Percentiles rank a stretch among this genome's conserved stretches.
These are phyloP conservation scores for Leptodactylus fallax DNA, from an alignment of 2,797 vertebrate genomes.

Conservation along the genomic window DNA sequence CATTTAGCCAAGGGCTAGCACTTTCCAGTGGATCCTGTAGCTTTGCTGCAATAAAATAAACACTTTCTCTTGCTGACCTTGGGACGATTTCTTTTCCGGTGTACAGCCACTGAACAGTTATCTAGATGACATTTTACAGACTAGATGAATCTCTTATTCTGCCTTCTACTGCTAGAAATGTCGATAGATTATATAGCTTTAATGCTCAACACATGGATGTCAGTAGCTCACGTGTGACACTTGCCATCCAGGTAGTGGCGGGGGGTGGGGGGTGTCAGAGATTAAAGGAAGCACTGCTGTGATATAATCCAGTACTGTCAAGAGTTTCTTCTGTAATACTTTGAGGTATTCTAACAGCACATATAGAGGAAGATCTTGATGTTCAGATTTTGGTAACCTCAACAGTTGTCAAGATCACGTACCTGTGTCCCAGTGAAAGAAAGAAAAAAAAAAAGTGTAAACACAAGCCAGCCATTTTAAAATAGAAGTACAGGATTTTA, in stretches of 20 bases:
- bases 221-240: neutral
- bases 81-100: neutral
- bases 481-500: neutral
- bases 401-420: neutral
- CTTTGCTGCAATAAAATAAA: neutral
- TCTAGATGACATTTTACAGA: conserved; percentile 2
- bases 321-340: neutral
- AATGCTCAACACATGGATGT: neutral
- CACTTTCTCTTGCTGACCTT: neutral
- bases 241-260: neutral
- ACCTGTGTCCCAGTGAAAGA: neutral
- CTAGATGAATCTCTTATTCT: neutral
- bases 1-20: neutral
- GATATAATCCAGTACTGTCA: neutral
- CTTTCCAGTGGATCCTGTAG: neutral
- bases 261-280: neutral
- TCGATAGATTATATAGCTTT: neutral
- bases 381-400: neutral
- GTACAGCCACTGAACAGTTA: neutral
- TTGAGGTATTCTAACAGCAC: neutral
- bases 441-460: neutral
- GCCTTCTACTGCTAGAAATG: neutral
- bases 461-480: neutral
- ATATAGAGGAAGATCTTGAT: neutral
- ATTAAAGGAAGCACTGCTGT: neutral